Evolutionary conservation across 2,888 invertebrate species (phyloP).

Genomic region (Plusia festucae): DNA sequence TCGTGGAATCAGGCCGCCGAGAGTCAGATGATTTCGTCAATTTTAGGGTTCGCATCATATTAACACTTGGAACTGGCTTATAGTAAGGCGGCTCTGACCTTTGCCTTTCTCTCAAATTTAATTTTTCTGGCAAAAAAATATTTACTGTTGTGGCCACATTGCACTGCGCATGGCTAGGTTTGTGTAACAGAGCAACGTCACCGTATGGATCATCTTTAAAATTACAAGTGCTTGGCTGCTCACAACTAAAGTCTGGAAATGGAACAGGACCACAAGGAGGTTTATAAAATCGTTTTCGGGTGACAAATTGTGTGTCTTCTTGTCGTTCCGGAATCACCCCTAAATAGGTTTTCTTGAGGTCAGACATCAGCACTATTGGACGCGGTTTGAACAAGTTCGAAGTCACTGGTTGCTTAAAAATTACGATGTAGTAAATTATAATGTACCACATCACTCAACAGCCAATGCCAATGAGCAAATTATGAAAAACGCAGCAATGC

Average conservation of each 20-base stretch:
- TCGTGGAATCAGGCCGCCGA: too few species aligned
- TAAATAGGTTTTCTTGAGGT: not conserved
- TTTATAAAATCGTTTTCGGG: not conserved
- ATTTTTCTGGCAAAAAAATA: too few species aligned
- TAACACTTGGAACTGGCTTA: too few species aligned
- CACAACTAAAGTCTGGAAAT: constrained; percentile 26
- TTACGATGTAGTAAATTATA: not conserved
- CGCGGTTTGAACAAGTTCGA: not conserved
- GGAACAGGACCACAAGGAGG: constrained; percentile 17
- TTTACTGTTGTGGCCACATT: too few species aligned
- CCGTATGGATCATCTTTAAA: too few species aligned
- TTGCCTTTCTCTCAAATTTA: too few species aligned
- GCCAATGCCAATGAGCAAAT: constrained; percentile 1
- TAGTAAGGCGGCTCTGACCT: too few species aligned
- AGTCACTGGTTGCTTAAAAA: constrained; percentile 1
- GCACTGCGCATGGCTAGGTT: too few species aligned
- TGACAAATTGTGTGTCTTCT: not conserved
- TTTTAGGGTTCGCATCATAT: too few species aligned
- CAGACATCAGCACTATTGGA: not conserved
- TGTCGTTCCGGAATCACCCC: too few species aligned
- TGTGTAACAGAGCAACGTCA: too few species aligned
- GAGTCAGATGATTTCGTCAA: too few species aligned
- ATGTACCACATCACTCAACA: constrained; percentile 9
- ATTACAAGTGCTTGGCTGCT: constrained; percentile 14
- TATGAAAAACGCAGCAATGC: not conserved